These are phyloP conservation scores for Halcyon malimbica DNA, from an alignment of 2,113 vertebrate species.

Conservation along the genomic window DNA sequence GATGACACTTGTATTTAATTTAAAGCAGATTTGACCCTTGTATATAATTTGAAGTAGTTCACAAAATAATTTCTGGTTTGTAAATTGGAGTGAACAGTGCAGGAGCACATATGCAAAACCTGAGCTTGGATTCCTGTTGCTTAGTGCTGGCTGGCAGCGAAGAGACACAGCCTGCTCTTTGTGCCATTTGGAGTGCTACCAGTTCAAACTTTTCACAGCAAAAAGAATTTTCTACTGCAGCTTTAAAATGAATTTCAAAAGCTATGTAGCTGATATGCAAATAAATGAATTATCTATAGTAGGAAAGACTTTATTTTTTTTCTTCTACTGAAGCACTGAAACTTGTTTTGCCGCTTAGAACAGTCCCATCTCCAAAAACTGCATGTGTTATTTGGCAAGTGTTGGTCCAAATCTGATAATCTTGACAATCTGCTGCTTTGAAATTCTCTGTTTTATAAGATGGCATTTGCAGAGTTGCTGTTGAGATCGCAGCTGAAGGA, in stretches of 20 bases:
- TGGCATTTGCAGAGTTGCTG: slow-evolving; percentile 14
- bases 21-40: background rate
- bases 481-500: slow-evolving; percentile 30
- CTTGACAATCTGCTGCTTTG: background rate
- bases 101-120: background rate
- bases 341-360: background rate
- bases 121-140: background rate
- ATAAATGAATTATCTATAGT: background rate
- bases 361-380: background rate
- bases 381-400: background rate
- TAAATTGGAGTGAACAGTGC: background rate
- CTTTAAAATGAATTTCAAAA: background rate
- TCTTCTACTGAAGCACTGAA: background rate
- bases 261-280: background rate
- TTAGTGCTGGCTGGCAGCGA: background rate
- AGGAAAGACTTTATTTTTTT: background rate
- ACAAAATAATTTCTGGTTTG: background rate
- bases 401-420: slow-evolving; percentile 7
- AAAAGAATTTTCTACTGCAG: background rate
- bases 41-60: background rate
- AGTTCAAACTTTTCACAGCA: background rate
- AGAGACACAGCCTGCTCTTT: background rate
- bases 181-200: background rate
- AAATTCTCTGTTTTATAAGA: background rate
- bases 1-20: background rate